A percentile compares a stretch with the other conserved stretches of the same genome.
These are phyloP conservation scores for Zophobas atratus DNA, from an alignment of 1,140 invertebrate species.

Conservation along the genomic window DNA sequence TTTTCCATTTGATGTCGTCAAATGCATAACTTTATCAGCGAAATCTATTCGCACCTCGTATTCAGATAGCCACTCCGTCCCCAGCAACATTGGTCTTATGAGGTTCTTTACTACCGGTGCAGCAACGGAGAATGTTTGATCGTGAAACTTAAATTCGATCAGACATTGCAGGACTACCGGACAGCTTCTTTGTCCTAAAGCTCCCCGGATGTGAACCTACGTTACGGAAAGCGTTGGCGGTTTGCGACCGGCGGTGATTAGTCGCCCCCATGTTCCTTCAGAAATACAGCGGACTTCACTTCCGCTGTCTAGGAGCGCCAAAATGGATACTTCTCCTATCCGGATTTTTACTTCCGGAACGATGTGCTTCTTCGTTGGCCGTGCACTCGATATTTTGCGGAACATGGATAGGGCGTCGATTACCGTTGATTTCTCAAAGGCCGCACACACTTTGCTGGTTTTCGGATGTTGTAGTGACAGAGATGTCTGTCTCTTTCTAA, in stretches of 20 bases:
- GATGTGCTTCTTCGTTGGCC: no score
- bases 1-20: neutral
- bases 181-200: constrained; percentile 2
- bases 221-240: neutral
- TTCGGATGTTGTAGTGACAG: no score
- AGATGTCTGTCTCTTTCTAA: no score
- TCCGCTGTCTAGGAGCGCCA: no score
- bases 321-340: no score
- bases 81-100: neutral
- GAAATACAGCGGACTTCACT: neutral
- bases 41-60: neutral
- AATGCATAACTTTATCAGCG: neutral
- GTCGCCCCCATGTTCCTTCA: neutral
- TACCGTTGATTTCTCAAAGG: no score
- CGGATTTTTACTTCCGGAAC: no score
- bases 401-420: no score
- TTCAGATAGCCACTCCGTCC: neutral
- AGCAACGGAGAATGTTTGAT: neutral
- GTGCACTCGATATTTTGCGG: no score
- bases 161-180: neutral
- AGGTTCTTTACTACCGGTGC: neutral
- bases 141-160: neutral
- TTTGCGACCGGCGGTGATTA: neutral
- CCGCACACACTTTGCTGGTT: no score
- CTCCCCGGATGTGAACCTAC: neutral